phyloP scores from a whole-genome alignment of 2,888 invertebrate genomes.

The Calameuta idolon region DNA sequence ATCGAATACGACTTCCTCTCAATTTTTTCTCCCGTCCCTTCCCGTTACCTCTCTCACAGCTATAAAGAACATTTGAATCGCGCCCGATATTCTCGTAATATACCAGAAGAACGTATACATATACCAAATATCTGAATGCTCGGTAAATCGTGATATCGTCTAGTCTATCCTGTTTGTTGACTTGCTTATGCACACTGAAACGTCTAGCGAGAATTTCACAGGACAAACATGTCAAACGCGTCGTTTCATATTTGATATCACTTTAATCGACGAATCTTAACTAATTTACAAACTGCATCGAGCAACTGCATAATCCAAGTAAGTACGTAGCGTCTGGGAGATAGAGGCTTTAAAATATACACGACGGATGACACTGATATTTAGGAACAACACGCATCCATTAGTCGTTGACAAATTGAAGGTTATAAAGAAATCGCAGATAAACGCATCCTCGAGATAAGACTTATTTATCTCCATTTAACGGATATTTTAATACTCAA shows the following conservation, averaged over 20 bases:
- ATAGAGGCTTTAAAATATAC: neutral
- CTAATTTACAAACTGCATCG: neutral
- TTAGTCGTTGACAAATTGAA: neutral
- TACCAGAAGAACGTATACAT: neutral
- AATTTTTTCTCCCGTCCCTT: neutral
- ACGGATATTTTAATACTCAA: neutral
- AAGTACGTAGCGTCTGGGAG: neutral
- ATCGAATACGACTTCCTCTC: neutral
- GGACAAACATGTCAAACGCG: neutral
- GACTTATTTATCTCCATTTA: slow-evolving; percentile 1
- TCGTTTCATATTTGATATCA: neutral
- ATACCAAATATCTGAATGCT: neutral
- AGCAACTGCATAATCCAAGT: neutral
- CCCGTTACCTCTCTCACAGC: neutral
- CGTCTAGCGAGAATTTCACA: neutral
- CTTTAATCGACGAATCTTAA: neutral
- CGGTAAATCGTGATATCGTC: no score
- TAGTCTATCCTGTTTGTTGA: neutral
- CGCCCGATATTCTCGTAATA: neutral
- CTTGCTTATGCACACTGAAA: neutral
- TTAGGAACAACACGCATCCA: neutral
- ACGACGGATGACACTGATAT: neutral
- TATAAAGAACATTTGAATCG: neutral
- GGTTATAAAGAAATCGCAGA: neutral
- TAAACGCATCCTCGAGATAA: neutral